These are phyloP conservation scores for Melanotaenia duboulayi DNA, from an alignment of 2,113 vertebrate species.

Conservation along the genomic window DNA sequence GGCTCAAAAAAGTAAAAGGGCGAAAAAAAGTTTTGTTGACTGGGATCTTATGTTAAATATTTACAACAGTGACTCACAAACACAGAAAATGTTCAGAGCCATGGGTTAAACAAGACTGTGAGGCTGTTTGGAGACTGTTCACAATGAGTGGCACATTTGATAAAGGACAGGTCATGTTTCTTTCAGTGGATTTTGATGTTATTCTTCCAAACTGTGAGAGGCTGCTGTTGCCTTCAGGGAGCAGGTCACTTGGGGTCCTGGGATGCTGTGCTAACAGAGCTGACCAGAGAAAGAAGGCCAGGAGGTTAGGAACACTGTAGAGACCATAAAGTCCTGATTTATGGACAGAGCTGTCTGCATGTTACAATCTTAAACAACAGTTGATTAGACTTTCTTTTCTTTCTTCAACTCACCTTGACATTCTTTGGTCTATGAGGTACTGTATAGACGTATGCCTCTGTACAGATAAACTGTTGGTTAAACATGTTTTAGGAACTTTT, in stretches of 20 bases:
- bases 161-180: conserved; percentile 31
- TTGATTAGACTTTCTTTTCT: conserved; percentile 44
- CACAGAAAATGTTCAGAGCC: background rate
- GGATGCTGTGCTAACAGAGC: conserved; percentile 30
- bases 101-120: background rate
- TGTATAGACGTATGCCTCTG: conserved; percentile 20
- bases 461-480: too few relatives aligned
- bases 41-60: background rate
- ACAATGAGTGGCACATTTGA: conserved; percentile 28
- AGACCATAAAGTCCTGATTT: conserved; percentile 70
- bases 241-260: conserved; percentile 49
- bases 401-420: conserved; percentile 6
- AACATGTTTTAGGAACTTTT: too few relatives aligned
- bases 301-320: conserved; percentile 51
- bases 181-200: conserved; percentile 29
- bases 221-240: conserved; percentile 42
- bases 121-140: background rate
- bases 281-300: conserved; percentile 49
- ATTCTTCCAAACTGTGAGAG: conserved; percentile 30
- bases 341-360: conserved; percentile 50
- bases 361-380: conserved; percentile 36
- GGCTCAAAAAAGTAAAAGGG: background rate
- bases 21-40: background rate
- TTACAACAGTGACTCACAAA: background rate
- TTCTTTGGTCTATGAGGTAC: conserved; percentile 16